Evolutionary conservation across 2,113 vertebrate species (phyloP), one percentile per base, ranked within the genome.

Genomic region (Archocentrus centrarchus): DNA sequence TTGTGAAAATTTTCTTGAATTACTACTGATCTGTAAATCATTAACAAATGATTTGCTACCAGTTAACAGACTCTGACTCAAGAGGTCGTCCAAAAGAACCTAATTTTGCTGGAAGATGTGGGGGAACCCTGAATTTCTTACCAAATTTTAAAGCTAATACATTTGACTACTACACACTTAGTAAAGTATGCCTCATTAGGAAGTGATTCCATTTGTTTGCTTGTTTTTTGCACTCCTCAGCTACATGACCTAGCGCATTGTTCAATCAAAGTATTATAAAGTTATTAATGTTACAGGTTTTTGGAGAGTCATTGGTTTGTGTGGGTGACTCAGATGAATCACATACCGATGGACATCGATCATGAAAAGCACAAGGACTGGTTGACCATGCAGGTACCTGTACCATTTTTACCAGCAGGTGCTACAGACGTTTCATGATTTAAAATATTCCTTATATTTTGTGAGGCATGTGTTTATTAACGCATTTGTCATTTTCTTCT

Each of bases 241-340:
- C 11, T 53, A 61, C 13, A 24, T 44, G 30, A 7, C 73, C 39
- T 7, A 7, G 53, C 22, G 22, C 4, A 3, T 9, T n/a, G 17
- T 47, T 78, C 20, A 47, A 7, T 68, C 41, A 55, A 39, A 70
- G 6, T 35, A 22, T 11, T 39, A 24, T 24, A 41, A 11, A 2
- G 59, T 14, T 58, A 1, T 86, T 17, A n/a, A 24, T 84, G 37
- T 80, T 35, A 2, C 57, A 99, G 98, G 95, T 97, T 98, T 93
- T 83, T 99, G 88, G 98, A 99, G 93, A 99, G 98, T 57, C 97
- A 99, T 93, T 99, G 98, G 97, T 99, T 99, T 78, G 98, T 99
- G 92, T 99, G 98, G 98, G 97, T 99, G 89, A 99, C 97, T 1
- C 98, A 99, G 94, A 99, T 99, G 97, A 99, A 97, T 84, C 98